Base-by-base conservation (phyloP, 2,113 vertebrate genomes). In the Chloropsis cyanopogon region DNA sequence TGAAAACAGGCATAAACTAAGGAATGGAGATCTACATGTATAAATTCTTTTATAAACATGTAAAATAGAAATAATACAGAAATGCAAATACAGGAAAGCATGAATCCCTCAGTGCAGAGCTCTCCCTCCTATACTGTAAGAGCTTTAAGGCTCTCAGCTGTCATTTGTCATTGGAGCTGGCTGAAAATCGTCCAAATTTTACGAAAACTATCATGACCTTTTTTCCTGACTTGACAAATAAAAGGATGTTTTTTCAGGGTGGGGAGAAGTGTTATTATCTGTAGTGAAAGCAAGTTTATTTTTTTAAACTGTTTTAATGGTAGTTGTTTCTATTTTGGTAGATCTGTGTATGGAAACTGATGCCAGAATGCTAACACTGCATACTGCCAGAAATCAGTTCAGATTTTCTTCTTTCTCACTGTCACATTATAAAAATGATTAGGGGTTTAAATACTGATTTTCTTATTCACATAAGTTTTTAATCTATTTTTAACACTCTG, bases 211-310 rank as follows among this genome's bases (percentile, higher is more conserved):
- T 70, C 50, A 31, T 92, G 91, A 95, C 95, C 94, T 92, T 86
- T 95, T 80, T 95, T 95, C 64, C 86, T 90, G 79, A 88, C 79
- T 88, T 90, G 88, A 96, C 78, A 94, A 95, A 95, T 87, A 95
- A 90, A 91, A 88, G 47, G 71, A 92, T 95, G 82, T 87, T 94
- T 93, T 92, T 91, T 90, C 87, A 91, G 94, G 91, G 84, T 84
- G 86, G 76, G 53, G 76, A 97, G 92, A 84, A 95, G 47, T 90
- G 94, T 95, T 93, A 88, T 94, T 94, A 88, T 93, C 95, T 88
- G 54, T 86, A 80, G 91, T 93, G 91, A 96, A 94, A 96, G 91
- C 78, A 82, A 94, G 82, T 94, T 87, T 87, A 53, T 91, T 93
- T 86, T 96, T 88, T 80, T 17, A 81, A 86, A 73, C 60, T 64